Evolutionary conservation across 2,797 vertebrate species (phyloP).

Genomic region (Poecilia picta): DNA sequence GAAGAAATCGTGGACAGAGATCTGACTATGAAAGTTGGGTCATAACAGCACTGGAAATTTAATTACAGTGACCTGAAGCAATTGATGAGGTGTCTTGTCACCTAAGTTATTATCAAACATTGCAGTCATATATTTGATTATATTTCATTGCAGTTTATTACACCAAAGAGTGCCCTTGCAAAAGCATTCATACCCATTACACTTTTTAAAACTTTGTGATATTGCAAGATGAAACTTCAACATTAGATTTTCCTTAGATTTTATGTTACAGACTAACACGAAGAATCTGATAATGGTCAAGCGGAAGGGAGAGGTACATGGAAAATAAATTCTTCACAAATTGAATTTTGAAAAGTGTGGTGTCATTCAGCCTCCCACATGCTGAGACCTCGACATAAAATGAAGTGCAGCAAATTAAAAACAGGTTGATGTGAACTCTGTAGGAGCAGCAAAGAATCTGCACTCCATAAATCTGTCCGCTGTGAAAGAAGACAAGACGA

Average conservation of each 20-base stretch:
- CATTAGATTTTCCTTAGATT: neutral
- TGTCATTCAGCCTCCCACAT: neutral
- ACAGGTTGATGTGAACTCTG: neutral
- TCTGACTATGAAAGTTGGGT: neutral
- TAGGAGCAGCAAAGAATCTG: neutral
- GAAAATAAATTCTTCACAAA: neutral
- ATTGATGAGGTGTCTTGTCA: neutral
- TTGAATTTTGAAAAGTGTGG: neutral
- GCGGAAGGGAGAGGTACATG: neutral
- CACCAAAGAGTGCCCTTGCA: neutral
- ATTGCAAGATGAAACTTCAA: neutral
- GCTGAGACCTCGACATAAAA: neutral
- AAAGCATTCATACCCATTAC: neutral
- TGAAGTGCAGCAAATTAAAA: neutral
- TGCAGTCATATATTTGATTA: neutral
- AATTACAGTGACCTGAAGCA: neutral
- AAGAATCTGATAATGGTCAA: neutral
- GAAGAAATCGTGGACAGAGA: neutral
- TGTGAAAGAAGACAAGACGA: neutral
- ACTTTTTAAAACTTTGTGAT: neutral
- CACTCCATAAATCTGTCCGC: neutral
- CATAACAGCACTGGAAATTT: neutral
- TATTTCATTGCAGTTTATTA: neutral
- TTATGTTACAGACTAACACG: neutral
- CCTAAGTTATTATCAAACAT: conserved; percentile 6